Conservation (phyloP, 2,888 invertebrate genomes). For the Polia nebulosa region DNA sequence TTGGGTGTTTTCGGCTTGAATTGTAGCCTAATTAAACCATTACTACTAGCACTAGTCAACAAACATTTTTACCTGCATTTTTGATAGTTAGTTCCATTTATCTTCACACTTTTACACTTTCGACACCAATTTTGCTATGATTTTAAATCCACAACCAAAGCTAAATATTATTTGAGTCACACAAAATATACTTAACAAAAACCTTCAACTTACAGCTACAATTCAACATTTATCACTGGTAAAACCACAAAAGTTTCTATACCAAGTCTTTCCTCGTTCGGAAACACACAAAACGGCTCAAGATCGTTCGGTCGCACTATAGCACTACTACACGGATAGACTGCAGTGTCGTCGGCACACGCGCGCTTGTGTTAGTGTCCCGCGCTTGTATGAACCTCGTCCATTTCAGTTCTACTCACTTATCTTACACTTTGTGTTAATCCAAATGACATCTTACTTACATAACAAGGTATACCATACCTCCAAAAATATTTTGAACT, state of each 20-base stretch:
- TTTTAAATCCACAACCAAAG: background rate
- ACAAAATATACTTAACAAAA: background rate
- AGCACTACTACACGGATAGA: slow-evolving; percentile 79
- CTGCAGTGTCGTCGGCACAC: slow-evolving; percentile 82
- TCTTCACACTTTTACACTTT: background rate
- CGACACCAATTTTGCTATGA: background rate
- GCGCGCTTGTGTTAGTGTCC: slow-evolving; percentile 80
- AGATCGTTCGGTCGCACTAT: slow-evolving; percentile 73
- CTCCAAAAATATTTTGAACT: slow-evolving; percentile 38
- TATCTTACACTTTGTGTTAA: slow-evolving; percentile 82
- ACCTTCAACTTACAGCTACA: background rate
- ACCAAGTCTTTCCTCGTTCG: slow-evolving; percentile 35
- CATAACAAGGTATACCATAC: slow-evolving; percentile 32
- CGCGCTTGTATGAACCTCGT: slow-evolving; percentile 87
- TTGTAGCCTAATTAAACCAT: background rate
- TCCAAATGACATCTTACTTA: slow-evolving; percentile 73
- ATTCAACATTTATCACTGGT: background rate
- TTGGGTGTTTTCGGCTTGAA: background rate
- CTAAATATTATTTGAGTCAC: background rate
- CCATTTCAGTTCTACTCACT: slow-evolving; percentile 84
- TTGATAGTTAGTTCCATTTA: background rate
- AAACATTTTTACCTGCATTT: background rate
- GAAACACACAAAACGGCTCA: slow-evolving; percentile 61
- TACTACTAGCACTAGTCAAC: background rate
- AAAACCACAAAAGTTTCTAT: slow-evolving; percentile 13